A percentile compares a stretch with the other conserved stretches of the same genome.
phyloP scores from a whole-genome alignment of 2,888 invertebrate genomes.

The Ichneumoninae sp. region DNA sequence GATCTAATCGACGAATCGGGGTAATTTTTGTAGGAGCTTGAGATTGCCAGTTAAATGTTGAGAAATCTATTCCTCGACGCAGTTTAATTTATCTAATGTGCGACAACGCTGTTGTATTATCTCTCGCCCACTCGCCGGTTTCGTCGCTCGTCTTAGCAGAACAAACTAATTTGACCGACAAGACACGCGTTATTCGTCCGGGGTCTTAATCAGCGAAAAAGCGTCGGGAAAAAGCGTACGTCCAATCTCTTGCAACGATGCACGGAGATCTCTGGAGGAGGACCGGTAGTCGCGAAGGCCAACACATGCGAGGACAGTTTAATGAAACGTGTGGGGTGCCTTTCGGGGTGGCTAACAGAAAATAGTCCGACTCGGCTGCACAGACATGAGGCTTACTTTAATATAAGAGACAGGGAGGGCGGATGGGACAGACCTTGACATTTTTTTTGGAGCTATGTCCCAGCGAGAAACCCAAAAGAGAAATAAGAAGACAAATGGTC shows the following conservation, averaged over 20 bases:
- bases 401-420: neutral
- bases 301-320: neutral
- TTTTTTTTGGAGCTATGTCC: neutral
- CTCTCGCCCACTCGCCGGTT: neutral
- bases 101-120: neutral
- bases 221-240: neutral
- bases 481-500: neutral
- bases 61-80: neutral
- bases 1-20: neutral
- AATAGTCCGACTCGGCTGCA: neutral
- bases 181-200: neutral
- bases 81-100: neutral
- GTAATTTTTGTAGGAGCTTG: neutral
- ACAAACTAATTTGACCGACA: conserved; percentile 1
- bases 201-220: conserved; percentile 15
- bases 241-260: conserved; percentile 8
- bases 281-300: neutral
- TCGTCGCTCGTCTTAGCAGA: neutral
- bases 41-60: neutral
- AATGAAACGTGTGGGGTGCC: conserved; percentile 16
- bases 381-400: neutral
- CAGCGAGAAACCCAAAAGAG: neutral
- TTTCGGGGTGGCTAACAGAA: neutral
- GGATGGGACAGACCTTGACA: neutral
- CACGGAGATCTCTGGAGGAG: neutral